These are phyloP conservation scores for Agrotis ipsilon DNA, from an alignment of 2,888 invertebrate species.

Conservation along the genomic window DNA sequence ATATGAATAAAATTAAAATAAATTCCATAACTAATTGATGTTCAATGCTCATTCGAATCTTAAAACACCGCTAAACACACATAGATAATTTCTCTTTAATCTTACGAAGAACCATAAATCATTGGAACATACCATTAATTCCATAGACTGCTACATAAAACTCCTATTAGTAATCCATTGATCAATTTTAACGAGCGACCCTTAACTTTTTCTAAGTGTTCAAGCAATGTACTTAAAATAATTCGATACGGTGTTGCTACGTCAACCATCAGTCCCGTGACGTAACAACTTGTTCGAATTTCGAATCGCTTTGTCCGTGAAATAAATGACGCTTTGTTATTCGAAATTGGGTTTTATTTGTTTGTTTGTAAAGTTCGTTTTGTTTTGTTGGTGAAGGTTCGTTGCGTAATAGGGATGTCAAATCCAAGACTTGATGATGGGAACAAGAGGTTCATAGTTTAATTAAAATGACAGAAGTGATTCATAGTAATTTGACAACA, in stretches of 20 bases:
- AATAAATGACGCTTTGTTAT: slow-evolving; percentile 5
- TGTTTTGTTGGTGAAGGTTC: slow-evolving; percentile 9
- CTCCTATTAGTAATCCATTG: slow-evolving; percentile 46
- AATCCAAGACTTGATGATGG: slow-evolving; percentile 54
- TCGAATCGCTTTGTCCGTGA: slow-evolving; percentile 53
- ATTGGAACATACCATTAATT: slow-evolving; percentile 46
- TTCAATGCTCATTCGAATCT: slow-evolving; percentile 46
- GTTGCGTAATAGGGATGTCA: slow-evolving; percentile 59
- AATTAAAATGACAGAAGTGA: slow-evolving; percentile 62
- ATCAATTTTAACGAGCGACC: slow-evolving; percentile 40
- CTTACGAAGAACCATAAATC: slow-evolving; percentile 59
- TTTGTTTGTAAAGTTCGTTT: background rate
- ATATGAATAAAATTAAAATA: slow-evolving; percentile 46
- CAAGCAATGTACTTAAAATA: slow-evolving; percentile 48
- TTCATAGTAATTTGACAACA: slow-evolving; percentile 55
- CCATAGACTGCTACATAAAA: slow-evolving; percentile 35
- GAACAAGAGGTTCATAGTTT: slow-evolving; percentile 61
- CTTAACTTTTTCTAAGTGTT: slow-evolving; percentile 16
- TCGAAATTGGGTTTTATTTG: slow-evolving; percentile 32
- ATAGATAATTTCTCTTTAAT: slow-evolving; percentile 57
- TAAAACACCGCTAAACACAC: slow-evolving; percentile 52
- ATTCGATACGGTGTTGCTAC: slow-evolving; percentile 35
- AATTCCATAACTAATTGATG: slow-evolving; percentile 59
- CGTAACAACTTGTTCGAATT: slow-evolving; percentile 59
- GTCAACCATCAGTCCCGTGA: slow-evolving; percentile 46